Evolutionary conservation across 2,113 vertebrate genomes (phyloP).

Genomic region (Aldabrachelys gigantea): DNA sequence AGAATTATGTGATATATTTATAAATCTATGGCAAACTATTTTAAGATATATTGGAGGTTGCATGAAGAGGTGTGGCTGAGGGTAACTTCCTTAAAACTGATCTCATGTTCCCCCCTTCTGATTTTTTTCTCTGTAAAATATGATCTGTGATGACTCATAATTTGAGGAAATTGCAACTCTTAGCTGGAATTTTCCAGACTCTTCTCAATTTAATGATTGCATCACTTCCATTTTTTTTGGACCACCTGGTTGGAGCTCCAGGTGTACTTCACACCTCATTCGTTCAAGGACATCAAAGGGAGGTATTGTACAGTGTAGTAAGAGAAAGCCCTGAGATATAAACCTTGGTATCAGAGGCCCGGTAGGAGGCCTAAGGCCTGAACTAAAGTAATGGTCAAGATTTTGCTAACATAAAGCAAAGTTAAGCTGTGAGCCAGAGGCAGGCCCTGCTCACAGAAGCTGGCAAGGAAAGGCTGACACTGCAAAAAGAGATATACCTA

Average conservation of each 20-base stretch:
- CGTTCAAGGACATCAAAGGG: background rate
- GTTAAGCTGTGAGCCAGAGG: no score
- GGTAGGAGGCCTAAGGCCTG: no score
- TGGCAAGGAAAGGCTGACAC: no score
- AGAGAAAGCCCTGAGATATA: no score
- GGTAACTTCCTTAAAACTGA: background rate
- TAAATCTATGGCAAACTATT: background rate
- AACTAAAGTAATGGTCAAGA: no score
- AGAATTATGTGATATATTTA: background rate
- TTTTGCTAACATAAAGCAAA: no score
- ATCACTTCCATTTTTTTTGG: background rate
- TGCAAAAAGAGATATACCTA: no score
- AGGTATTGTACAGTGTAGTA: background rate
- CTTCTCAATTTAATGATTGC: accelerated
- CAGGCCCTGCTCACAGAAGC: no score
- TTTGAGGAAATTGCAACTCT: background rate
- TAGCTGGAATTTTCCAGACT: background rate
- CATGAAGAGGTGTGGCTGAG: background rate
- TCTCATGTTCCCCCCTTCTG: background rate
- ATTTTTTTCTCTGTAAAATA: background rate
- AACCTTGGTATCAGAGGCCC: no score
- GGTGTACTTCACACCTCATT: background rate
- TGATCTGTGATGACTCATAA: background rate
- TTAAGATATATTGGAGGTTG: background rate
- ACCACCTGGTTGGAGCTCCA: background rate